These are phyloP conservation scores for Drosophila equinoxialis DNA, from an alignment of 1,140 invertebrate genomes.

Conservation along the genomic window DNA sequence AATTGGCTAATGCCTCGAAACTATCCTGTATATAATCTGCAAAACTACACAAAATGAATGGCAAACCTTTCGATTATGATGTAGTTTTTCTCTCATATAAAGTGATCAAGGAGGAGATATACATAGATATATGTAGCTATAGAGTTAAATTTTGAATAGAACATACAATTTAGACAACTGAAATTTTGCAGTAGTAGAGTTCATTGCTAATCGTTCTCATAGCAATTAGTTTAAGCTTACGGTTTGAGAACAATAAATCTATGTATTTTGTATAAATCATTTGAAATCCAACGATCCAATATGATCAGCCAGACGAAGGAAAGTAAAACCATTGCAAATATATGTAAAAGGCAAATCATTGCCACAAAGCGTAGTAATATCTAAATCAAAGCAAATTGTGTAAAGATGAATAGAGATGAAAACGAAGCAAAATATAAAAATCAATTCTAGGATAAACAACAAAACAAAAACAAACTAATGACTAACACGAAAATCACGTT, in stretches of 20 bases:
- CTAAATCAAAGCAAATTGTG: constrained; percentile 77
- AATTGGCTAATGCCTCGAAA: not conserved
- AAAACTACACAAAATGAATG: not conserved
- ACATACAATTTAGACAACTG: constrained; percentile 23
- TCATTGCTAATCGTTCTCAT: constrained; percentile 58
- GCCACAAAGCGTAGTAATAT: constrained; percentile 75
- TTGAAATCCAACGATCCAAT: constrained; percentile 26
- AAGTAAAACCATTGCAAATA: constrained; percentile 38
- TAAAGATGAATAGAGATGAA: constrained; percentile 47
- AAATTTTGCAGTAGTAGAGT: constrained; percentile 53
- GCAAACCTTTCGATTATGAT: constrained; percentile 2
- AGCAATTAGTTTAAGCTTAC: constrained; percentile 25
- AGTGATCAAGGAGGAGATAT: constrained; percentile 68
- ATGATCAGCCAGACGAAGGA: constrained; percentile 31
- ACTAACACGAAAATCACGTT: constrained; percentile 14
- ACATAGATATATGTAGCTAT: constrained; percentile 69
- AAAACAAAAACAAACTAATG: not conserved
- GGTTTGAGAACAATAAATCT: constrained; percentile 20
- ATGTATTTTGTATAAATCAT: constrained; percentile 57
- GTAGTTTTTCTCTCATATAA: constrained; percentile 34
- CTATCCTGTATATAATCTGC: not conserved
- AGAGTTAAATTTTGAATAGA: constrained; percentile 53
- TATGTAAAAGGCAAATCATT: constrained; percentile 41
- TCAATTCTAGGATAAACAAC: constrained; percentile 9
- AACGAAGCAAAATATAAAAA: constrained; percentile 32